Evolutionary conservation across 2,797 vertebrate species (phyloP).

Genomic region (Tenualosa thibaudeaui): DNA sequence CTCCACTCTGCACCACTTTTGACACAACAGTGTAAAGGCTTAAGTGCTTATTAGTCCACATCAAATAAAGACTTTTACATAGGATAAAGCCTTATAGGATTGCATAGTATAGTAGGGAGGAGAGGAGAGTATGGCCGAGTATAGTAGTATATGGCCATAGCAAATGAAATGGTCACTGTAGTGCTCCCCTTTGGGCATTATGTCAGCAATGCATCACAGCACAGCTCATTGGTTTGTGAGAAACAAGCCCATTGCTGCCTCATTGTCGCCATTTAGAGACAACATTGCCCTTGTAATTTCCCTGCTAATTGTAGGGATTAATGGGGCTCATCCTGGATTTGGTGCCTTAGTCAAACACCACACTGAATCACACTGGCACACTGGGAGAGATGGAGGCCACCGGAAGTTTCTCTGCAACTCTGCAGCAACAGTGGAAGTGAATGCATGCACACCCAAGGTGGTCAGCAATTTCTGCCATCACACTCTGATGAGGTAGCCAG

Average conservation of each 20-base stretch:
- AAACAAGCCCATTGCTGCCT: not conserved
- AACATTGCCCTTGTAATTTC: conserved; percentile 18
- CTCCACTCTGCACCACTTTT: not conserved
- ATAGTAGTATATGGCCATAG: not conserved
- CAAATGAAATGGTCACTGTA: not conserved
- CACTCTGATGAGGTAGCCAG: conserved; percentile 44
- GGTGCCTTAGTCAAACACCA: conserved; percentile 12
- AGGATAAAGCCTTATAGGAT: not conserved
- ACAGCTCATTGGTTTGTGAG: not conserved
- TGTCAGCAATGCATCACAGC: not conserved
- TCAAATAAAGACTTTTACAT: not conserved
- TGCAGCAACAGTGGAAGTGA: not conserved
- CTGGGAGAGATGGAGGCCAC: not conserved
- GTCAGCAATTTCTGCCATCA: conserved; percentile 19
- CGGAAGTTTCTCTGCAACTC: not conserved
- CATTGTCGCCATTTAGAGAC: not conserved
- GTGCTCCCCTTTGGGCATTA: not conserved
- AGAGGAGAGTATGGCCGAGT: too few relatives aligned
- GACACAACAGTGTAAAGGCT: not conserved
- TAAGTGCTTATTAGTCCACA: not conserved
- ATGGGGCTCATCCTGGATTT: conserved; percentile 15
- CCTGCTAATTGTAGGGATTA: conserved; percentile 19
- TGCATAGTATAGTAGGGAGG: too few relatives aligned
- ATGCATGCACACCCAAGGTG: not conserved
- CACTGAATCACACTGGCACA: not conserved